phyloP scores from a whole-genome alignment of 2,888 invertebrate genomes.

The Calameuta filiformis region DNA sequence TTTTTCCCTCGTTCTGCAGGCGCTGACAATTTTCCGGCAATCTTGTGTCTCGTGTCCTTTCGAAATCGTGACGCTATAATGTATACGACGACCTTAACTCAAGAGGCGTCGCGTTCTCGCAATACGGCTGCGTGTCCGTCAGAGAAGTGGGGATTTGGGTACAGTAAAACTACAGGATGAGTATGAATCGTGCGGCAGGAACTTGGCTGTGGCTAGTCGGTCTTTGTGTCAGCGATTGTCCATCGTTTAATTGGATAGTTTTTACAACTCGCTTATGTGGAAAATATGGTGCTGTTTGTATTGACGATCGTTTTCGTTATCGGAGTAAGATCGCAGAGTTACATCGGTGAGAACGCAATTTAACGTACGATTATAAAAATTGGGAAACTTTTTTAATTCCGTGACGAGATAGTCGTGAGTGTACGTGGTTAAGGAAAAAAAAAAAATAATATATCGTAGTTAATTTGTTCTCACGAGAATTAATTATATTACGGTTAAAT shows the following conservation, averaged over 20 bases:
- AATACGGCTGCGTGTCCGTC: background rate
- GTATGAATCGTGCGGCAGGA: background rate
- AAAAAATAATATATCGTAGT: background rate
- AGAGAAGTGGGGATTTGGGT: background rate
- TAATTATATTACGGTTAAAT: background rate
- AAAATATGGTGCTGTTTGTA: background rate
- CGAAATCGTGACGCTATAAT: background rate
- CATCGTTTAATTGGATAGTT: background rate
- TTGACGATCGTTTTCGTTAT: background rate
- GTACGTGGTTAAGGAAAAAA: too few relatives aligned
- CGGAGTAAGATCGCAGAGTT: background rate
- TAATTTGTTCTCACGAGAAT: background rate
- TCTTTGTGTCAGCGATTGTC: background rate
- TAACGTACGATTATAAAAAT: background rate
- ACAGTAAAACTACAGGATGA: background rate
- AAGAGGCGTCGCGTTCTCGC: background rate
- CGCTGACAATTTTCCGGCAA: background rate
- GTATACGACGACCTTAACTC: background rate
- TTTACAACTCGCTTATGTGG: background rate
- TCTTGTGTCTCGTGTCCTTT: background rate
- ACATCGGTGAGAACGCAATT: background rate
- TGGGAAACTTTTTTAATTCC: background rate
- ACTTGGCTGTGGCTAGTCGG: background rate
- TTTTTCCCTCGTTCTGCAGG: background rate
- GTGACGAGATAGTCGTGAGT: background rate